Evolutionary conservation across 2,797 vertebrate species (phyloP).

Genomic region (Xenopus petersii): DNA sequence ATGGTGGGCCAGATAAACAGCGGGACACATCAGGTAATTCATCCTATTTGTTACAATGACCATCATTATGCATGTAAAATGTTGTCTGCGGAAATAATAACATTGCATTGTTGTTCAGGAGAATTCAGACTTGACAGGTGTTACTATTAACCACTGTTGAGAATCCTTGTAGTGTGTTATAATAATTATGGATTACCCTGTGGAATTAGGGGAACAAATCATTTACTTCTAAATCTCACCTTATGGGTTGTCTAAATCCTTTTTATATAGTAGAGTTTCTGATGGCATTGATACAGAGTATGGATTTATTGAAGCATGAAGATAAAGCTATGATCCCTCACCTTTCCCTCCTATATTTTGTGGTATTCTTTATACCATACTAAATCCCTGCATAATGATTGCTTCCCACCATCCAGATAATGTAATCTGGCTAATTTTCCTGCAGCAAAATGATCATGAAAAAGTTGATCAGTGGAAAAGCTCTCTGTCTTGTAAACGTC

Average conservation of each 20-base stretch:
- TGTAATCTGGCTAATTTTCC: constrained; percentile 5
- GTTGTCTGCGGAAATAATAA: no score
- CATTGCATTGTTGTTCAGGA: no score
- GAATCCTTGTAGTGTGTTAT: background rate
- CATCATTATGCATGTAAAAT: no score
- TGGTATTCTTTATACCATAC: background rate
- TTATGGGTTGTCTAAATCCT: constrained; percentile 16
- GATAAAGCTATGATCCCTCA: constrained; percentile 15
- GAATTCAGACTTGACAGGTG: background rate
- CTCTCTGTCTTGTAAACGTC: constrained; percentile 52
- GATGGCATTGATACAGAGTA: constrained; percentile 8
- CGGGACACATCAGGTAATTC: no score
- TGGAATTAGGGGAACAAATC: background rate
- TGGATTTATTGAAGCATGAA: constrained; percentile 9
- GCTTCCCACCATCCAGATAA: background rate
- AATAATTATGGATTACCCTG: constrained; percentile 9
- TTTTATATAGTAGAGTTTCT: constrained; percentile 2
- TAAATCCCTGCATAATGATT: constrained; percentile 10
- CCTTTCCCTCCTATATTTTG: background rate
- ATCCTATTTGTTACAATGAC: no score
- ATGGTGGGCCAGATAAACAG: no score
- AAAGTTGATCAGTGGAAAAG: constrained; percentile 61
- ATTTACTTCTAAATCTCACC: constrained; percentile 5
- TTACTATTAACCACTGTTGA: background rate
- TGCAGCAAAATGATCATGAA: constrained; percentile 68